Evolutionary conservation across 2,888 invertebrate species (phyloP), one percentile per base, ranked within the genome.

Genomic region (Euclidia mi): DNA sequence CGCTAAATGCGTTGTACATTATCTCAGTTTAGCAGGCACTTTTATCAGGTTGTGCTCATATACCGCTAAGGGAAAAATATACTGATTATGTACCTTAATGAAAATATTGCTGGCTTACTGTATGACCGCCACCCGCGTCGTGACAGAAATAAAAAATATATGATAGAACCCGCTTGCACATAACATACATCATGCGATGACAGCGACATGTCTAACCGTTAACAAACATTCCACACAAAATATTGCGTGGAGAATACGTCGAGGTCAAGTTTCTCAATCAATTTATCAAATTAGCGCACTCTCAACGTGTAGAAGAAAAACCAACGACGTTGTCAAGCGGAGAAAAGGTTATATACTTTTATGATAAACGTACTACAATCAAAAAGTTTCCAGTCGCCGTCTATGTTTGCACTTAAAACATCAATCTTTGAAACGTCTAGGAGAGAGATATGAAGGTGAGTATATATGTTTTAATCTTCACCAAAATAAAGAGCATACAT

Each of bases 91-190:
- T 84, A 83, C 80, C 81, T 79, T 81, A 84, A 85, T 82, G 79
- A 85, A 84, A 84, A 84, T 83, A 84, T 85, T 79, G 81, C 79
- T 70, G 81, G 85, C 82, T 88, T 84, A 83, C 79, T 64, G 69
- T 71, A 63, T 69, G 76, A 72, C 77, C 76, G 80, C 88, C 89
- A 85, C 86, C 85, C 84, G 83, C 87, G 81, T 83, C 88, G 89
- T 87, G 87, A 89, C 88, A 87, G 79, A 89, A 89, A 89, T 89
- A 90, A 88, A 84, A 87, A 89, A 87, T 87, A 84, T 87, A 80
- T 78, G 84, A 88, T 85, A 87, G 79, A 59, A 73, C 77, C 71
- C 73, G 71, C 76, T 79, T 81, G 78, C 82, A 79, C 83, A 79
- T 83, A 83, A 80, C 85, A 83, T 88, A 84, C 79, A 85, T 89